Base-by-base conservation (phyloP, 2,113 vertebrate species). In the Erinaceus europaeus region DNA sequence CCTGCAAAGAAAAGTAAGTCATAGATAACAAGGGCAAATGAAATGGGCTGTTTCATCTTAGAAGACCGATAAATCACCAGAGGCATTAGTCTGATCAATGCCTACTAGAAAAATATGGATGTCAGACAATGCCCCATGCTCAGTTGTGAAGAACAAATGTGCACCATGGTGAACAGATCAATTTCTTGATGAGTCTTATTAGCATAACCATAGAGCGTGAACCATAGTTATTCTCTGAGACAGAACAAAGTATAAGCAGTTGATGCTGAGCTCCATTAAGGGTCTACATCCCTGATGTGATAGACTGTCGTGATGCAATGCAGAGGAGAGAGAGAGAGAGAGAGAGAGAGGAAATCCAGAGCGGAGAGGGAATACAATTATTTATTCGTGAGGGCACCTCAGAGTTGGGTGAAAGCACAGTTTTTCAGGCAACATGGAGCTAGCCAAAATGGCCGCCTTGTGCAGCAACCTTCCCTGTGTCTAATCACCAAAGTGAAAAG, bases 141-240 rank as follows among this genome's bases (percentile, higher is more conserved):
- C 40, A 42, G 0, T 34, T 62, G 82, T 34, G 83, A 82, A 64
- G 85, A 90, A 40, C 34, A 59, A 53, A 76, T 83, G 61, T 65
- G 46, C 67, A 48, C 44, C 57, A 14, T 76, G 76, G 74, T 1
- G 46, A 75, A 34, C 4, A 44, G 40, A 72, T 86, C 0, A 2
- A 83, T 85, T 87, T 79, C 62, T 85, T 42, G 29, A 64, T 80
- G 50, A 86, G 55, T 64, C 18, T 23, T 46, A 68, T 94, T 91
- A 90, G 32, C 79, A 79, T 75, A 82, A 42, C 27, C 13, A 21
- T 50, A 40, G 23, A 84, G 74, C 42, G 42, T 72, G 55, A 76
- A 76, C 38, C 12, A 12, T 9, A 38, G 18, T 42, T 80, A 72
- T 72, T 79, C 4, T 69, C 32, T 83, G 44, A 86, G n/a, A 50